Percentiles rank a stretch among this genome's conserved stretches.
phyloP scores from a whole-genome alignment of 23 tunicate species.

The Styela plicata region DNA sequence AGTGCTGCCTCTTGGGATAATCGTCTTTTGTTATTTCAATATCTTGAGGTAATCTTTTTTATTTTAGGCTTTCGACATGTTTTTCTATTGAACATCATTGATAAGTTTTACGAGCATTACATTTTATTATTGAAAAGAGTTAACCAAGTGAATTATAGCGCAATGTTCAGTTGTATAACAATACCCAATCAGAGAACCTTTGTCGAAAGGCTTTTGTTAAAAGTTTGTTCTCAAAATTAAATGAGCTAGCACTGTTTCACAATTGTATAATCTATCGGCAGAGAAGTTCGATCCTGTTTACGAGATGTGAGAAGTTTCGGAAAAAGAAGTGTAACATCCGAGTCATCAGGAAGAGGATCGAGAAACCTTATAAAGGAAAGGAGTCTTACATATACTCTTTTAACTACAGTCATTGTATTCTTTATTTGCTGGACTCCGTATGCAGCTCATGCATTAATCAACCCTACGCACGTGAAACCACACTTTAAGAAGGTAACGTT shows the following conservation, averaged over 20 bases:
- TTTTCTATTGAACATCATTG: no score
- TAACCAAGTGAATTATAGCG: no score
- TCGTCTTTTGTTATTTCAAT: neutral
- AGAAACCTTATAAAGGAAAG: conserved; percentile 18
- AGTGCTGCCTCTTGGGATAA: conserved; percentile 1
- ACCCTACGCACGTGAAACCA: neutral
- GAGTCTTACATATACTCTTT: conserved; percentile 31
- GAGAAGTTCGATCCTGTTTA: conserved; percentile 10
- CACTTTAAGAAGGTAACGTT: conserved; percentile 17
- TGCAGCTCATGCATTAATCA: conserved; percentile 27
- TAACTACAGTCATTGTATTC: conserved; percentile 29
- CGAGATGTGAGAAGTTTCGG: conserved; percentile 10
- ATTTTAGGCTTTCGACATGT: no score
- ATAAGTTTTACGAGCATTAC: no score
- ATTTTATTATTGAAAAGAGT: no score
- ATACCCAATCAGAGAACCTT: no score
- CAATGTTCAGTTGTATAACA: no score
- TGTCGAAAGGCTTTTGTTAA: no score
- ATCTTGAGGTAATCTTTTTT: conserved; percentile 13
- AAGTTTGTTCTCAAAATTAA: no score
- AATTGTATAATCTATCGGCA: no score
- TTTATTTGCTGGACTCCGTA: conserved; percentile 58
- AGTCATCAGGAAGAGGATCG: neutral
- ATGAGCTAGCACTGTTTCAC: no score
- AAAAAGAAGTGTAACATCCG: neutral